Evolutionary conservation across 2,113 vertebrate species (phyloP).

Genomic region (Erinaceus europaeus): DNA sequence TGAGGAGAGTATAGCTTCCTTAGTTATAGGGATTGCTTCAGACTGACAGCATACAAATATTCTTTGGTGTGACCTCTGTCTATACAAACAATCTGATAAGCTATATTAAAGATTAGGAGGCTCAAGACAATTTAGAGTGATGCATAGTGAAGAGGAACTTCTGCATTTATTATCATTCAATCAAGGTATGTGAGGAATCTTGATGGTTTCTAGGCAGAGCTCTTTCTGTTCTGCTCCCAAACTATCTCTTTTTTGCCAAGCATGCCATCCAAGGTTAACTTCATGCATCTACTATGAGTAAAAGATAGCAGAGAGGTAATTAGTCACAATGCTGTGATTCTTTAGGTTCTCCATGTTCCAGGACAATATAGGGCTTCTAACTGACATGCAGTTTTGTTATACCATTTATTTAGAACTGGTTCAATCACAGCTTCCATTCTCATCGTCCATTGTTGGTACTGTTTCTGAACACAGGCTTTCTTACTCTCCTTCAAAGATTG

Average conservation of each 20-base stretch:
- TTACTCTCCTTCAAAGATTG: background rate
- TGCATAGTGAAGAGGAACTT: background rate
- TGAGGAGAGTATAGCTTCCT: background rate
- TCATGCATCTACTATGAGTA: background rate
- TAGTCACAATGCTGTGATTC: background rate
- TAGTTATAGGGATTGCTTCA: background rate
- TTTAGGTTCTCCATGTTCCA: background rate
- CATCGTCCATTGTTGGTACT: background rate
- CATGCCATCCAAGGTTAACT: background rate
- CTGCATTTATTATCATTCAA: background rate
- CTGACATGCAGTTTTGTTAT: background rate
- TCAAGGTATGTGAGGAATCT: background rate
- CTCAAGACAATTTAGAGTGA: background rate
- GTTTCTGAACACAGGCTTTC: background rate
- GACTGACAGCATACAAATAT: background rate
- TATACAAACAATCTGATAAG: background rate
- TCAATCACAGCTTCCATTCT: too few relatives aligned
- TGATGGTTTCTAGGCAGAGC: background rate
- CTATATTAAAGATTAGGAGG: background rate
- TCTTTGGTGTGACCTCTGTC: background rate
- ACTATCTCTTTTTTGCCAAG: background rate
- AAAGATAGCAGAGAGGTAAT: background rate
- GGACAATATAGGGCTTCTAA: background rate
- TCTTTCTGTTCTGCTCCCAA: background rate
- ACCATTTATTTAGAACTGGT: background rate